Evolutionary conservation across 2,888 invertebrate genomes (phyloP), one percentile per base, ranked within the genome.

Genomic region (Chloroclystis v-ata): DNA sequence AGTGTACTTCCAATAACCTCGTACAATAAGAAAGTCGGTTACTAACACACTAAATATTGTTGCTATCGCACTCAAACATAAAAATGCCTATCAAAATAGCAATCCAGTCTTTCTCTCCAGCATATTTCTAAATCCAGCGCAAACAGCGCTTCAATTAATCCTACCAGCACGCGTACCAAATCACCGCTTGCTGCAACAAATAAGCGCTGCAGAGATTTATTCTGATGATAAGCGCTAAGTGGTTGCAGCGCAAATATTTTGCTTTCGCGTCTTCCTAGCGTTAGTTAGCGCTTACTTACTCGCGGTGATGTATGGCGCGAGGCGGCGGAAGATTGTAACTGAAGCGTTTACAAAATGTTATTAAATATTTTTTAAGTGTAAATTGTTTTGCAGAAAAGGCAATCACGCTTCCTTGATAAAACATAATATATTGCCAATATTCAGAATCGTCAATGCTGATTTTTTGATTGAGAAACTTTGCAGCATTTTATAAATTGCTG

Each of bases 241-340:
- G 79, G 74, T 68, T 72, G 62, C 72, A 62, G 69, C 69, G 75
- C 74, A 75, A 78, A 82, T 81, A 82, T 78, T 75, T 78, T 75
- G 68, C 69, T 65, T 59, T 60, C 46, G 61, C 77, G 76, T 79
- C 76, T 77, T 75, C 72, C 75, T 71, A 62, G 75, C 77, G 78
- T 79, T 81, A 80, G 79, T 82, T 81, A 78, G 75, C 78, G 74
- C 78, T 78, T 75, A 78, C 73, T 75, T 69, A 69, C 70, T 43
- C 60, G 68, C 28, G 56, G 63, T 72, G 72, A 72, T 65, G 63
- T 54, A 59, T 60, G 56, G 32, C 12, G 32, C 26, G 12, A 28
- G 2, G 26, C 43, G 45, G 45, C 7, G 3, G 12, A 37, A 30
- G 39, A 33, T 28, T 44, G 4, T 42, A 16, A 25, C 47, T 43